phyloP scores from a whole-genome alignment of 2,888 invertebrate genomes.

The Priapulus caudatus region DNA sequence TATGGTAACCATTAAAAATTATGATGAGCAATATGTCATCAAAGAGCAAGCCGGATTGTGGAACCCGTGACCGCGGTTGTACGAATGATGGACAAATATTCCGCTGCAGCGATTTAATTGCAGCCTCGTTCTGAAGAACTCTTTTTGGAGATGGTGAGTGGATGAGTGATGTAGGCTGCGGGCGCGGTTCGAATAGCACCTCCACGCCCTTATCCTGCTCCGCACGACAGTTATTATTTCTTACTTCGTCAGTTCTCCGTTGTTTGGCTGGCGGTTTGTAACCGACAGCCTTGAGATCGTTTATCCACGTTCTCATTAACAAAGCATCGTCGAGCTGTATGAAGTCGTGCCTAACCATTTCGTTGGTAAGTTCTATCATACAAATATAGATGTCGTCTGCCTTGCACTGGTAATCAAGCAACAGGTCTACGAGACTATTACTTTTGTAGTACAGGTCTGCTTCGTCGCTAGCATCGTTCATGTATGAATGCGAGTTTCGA shows the following conservation, averaged over 20 bases:
- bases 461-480: conserved; percentile 24
- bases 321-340: conserved; percentile 52
- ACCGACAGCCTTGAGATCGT: background rate
- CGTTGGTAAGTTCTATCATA: conserved; percentile 51
- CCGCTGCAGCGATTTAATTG: background rate
- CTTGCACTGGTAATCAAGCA: background rate
- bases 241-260: background rate
- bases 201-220: background rate
- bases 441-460: conserved; percentile 21
- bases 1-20: background rate
- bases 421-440: background rate
- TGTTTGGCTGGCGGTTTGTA: background rate
- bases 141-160: background rate
- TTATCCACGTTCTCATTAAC: background rate
- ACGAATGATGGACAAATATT: background rate
- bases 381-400: background rate
- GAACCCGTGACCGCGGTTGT: too few species aligned
- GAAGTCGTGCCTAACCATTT: conserved; percentile 61
- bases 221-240: background rate
- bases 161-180: background rate
- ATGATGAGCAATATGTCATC: background rate
- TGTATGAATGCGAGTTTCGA: conserved; percentile 22
- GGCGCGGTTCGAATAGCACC: background rate
- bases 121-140: background rate
- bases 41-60: background rate